Evolutionary conservation across 2,888 invertebrate species (phyloP).

Genomic region (Gymnoscelis rufifasciata): DNA sequence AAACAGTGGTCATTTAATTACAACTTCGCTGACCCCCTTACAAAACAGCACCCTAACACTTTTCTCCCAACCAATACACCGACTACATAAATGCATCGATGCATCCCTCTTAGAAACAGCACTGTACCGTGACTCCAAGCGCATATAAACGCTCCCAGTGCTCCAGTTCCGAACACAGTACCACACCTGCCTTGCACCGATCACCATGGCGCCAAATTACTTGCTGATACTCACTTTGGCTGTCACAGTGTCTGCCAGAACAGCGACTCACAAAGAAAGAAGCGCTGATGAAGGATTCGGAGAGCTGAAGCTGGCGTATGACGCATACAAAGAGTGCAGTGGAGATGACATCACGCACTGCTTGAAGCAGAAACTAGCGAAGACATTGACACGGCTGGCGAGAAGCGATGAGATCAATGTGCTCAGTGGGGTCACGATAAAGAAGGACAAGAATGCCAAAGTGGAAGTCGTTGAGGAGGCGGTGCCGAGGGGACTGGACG

Average conservation of each 20-base stretch:
- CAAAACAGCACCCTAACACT: slow-evolving; percentile 22
- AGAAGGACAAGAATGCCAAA: slow-evolving; percentile 79
- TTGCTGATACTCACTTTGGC: slow-evolving; percentile 77
- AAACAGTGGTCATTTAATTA: not conserved
- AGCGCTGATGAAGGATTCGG: slow-evolving; percentile 77
- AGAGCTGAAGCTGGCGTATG: slow-evolving; percentile 86
- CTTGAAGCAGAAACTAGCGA: slow-evolving; percentile 87
- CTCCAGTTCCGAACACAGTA: slow-evolving; percentile 67
- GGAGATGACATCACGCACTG: slow-evolving; percentile 84
- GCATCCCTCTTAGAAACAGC: slow-evolving; percentile 69
- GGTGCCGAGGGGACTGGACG: slow-evolving; percentile 85
- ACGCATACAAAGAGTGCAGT: slow-evolving; percentile 89
- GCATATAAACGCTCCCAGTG: slow-evolving; percentile 72
- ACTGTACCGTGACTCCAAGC: slow-evolving; percentile 73
- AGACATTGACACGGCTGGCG: slow-evolving; percentile 86
- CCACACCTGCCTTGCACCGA: slow-evolving; percentile 27
- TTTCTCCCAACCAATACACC: slow-evolving; percentile 40
- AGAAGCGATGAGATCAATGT: slow-evolving; percentile 83
- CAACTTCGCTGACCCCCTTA: not conserved
- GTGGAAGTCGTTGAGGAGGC: slow-evolving; percentile 83
- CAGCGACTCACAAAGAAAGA: slow-evolving; percentile 70
- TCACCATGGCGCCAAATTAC: slow-evolving; percentile 79
- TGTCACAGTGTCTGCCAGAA: slow-evolving; percentile 73
- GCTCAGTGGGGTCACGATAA: slow-evolving; percentile 86
- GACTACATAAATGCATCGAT: slow-evolving; percentile 67